A percentile compares a stretch with the other conserved stretches of the same genome.
Evolutionary conservation across 2,888 invertebrate species (phyloP).

Genomic region (Euspilapteryx auroguttella): DNA sequence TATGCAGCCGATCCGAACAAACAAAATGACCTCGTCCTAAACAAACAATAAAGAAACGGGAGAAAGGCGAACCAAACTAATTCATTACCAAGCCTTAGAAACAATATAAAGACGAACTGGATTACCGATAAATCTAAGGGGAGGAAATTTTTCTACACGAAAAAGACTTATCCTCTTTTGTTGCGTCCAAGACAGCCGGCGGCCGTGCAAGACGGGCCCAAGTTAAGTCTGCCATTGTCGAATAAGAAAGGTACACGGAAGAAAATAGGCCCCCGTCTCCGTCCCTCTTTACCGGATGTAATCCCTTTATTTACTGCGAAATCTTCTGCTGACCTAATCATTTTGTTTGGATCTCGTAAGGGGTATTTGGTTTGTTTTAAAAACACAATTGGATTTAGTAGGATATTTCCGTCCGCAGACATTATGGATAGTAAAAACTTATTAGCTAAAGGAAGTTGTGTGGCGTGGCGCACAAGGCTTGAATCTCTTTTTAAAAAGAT

Average conservation of each 20-base stretch:
- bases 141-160: constrained; percentile 37
- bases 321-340: constrained; percentile 25
- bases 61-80: constrained; percentile 29
- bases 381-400: no score
- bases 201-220: constrained; percentile 15
- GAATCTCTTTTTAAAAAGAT: no score
- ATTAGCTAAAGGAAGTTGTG: no score
- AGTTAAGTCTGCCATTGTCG: constrained; percentile 42
- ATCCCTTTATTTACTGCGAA: constrained; percentile 35
- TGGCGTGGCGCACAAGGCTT: no score
- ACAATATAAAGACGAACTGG: constrained; percentile 43
- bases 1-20: constrained; percentile 33
- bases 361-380: not conserved
- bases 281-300: no score
- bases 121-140: constrained; percentile 43
- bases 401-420: no score
- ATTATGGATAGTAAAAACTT: no score
- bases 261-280: constrained; percentile 18
- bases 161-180: constrained; percentile 40
- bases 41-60: constrained; percentile 29
- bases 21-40: constrained; percentile 33
- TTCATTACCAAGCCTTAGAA: constrained; percentile 39
- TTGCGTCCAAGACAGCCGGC: no score
- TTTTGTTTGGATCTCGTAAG: constrained; percentile 13
- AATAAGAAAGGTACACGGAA: no score